Base-by-base conservation (phyloP, 2,797 vertebrate genomes). In the Lemur catta region DNA sequence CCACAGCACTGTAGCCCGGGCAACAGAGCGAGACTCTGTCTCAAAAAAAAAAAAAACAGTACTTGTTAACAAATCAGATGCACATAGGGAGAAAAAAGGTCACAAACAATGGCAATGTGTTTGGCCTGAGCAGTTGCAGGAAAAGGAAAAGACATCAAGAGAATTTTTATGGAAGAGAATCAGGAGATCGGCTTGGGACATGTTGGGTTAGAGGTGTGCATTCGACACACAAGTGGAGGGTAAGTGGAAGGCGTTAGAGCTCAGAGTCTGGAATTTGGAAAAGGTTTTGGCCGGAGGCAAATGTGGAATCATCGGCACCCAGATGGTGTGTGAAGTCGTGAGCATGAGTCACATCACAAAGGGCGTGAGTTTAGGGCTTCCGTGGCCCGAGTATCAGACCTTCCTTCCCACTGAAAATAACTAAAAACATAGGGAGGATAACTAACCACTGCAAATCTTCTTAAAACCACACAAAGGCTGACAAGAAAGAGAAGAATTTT, bases 141-240 rank as follows among this genome's bases (percentile, higher is more conserved):
- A 87, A 35, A 48, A 87, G 55, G n/a, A 28, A 78, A 78, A 65
- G 46, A 7, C n/a, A 41, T 76, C 4, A 30, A 52, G 26, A 38
- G 57, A 50, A 15, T 75, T 74, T 48, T 75, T 61, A 35, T 46
- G 74, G 55, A 61, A 48, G 55, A 63, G 41, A 48, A 35, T 15
- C 0, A 0, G 35, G 67, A 18, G n/a, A n/a, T 76, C 28, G 4
- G 18, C 12, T 15, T 41, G 20, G 43, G 41, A 11, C 11, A 5
- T n/a, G 61, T 1, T 18, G 93, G n/a, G 50, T 50, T 38, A 43
- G 59, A 18, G 52, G 24, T 28, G 88, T 18, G 18, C 28, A 20
- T 67, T 24, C 46, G 11, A 52, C 3, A 6, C 30, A 35, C 4
- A 35, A 41, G 33, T 28, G 61, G 14, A 61, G 20, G 22, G 20